Evolutionary conservation across 2,888 invertebrate genomes (phyloP).

Genomic region (Celastrina argiolus): DNA sequence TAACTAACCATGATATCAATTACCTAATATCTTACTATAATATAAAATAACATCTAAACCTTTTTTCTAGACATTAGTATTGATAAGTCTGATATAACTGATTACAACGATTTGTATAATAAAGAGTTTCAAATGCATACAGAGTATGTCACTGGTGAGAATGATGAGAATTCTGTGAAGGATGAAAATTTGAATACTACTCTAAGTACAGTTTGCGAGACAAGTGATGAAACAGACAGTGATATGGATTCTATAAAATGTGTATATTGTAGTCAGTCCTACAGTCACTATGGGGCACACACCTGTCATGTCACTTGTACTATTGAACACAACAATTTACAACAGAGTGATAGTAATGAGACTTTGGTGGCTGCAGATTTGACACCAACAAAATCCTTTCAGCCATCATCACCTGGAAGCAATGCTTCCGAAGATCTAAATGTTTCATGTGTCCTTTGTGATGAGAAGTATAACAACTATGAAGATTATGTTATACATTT

Average conservation of each 20-base stretch:
- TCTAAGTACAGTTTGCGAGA: slow-evolving; percentile 44
- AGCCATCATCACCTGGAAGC: slow-evolving; percentile 36
- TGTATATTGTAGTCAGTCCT: slow-evolving; percentile 63
- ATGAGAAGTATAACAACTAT: slow-evolving; percentile 61
- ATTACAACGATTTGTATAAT: slow-evolving; percentile 59
- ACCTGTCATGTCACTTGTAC: slow-evolving; percentile 64
- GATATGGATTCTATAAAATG: slow-evolving; percentile 70
- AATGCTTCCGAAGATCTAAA: slow-evolving; percentile 40
- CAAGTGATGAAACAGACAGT: slow-evolving; percentile 70
- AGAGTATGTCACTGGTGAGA: slow-evolving; percentile 57
- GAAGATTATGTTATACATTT: slow-evolving; percentile 61
- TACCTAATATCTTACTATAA: too few species aligned
- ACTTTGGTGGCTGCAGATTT: slow-evolving; percentile 63
- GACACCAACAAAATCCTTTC: slow-evolving; percentile 35
- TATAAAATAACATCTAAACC: background rate
- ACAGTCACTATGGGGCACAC: slow-evolving; percentile 59
- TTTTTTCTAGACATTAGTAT: slow-evolving; percentile 49
- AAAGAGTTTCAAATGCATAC: slow-evolving; percentile 66
- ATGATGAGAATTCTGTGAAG: slow-evolving; percentile 58
- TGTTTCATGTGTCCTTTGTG: slow-evolving; percentile 67
- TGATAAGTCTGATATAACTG: slow-evolving; percentile 48
- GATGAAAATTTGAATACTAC: slow-evolving; percentile 39
- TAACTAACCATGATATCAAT: too few species aligned
- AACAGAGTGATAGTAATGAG: slow-evolving; percentile 63
- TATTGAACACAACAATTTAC: slow-evolving; percentile 60